A percentile compares a stretch with the other conserved stretches of the same genome.
Evolutionary conservation across 92 coral and sea anemone genomes (phyloP).

Genomic region (Heliopora coerulea): DNA sequence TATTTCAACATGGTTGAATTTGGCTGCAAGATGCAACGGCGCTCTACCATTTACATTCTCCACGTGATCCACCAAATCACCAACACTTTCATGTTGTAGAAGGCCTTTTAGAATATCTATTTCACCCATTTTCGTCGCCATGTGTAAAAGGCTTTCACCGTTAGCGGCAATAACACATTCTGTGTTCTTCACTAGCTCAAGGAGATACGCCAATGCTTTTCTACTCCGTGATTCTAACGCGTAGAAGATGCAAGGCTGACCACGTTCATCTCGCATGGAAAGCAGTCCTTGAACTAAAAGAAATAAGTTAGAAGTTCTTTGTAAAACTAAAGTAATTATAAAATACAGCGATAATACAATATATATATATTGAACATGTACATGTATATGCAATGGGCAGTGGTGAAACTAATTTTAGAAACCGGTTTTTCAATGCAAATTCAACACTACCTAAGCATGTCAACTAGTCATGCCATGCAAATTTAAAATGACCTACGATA

Average conservation of each 20-base stretch:
- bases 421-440: no score
- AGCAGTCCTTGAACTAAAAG: constrained; percentile 25
- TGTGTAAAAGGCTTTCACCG: constrained; percentile 31
- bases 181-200: neutral
- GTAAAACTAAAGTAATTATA: no score
- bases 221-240: constrained; percentile 32
- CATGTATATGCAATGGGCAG: no score
- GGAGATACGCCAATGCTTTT: neutral
- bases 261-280: constrained; percentile 25
- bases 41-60: constrained; percentile 44
- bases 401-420: no score
- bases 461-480: no score
- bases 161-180: constrained; percentile 21
- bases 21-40: constrained; percentile 69
- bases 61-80: constrained; percentile 40
- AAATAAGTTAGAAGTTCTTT: no score
- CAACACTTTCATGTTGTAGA: neutral
- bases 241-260: constrained; percentile 33
- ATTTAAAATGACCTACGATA: no score
- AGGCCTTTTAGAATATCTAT: neutral
- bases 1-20: constrained; percentile 55
- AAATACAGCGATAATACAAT: no score
- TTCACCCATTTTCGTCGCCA: constrained; percentile 28
- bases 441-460: no score
- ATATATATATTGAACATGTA: no score